Percentiles rank a stretch among this genome's conserved stretches.
These are phyloP conservation scores for Calosoma granatense DNA, from an alignment of 1,140 invertebrate genomes.

Conservation along the genomic window DNA sequence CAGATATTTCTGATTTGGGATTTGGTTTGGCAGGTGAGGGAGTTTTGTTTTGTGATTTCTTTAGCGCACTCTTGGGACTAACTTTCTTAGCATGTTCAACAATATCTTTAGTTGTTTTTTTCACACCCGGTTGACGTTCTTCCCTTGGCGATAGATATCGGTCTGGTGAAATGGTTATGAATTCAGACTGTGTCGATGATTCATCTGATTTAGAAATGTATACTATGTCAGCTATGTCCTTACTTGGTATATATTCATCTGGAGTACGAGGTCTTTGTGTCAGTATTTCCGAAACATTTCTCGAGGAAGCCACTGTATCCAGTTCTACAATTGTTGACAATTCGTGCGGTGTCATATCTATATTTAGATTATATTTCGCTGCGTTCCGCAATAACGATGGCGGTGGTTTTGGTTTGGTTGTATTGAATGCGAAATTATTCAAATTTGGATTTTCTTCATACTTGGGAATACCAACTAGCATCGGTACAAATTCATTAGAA, in stretches of 20 bases:
- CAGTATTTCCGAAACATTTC: conserved; percentile 15
- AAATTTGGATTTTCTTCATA: conserved; percentile 13
- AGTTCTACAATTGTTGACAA: conserved; percentile 55
- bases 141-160: not conserved
- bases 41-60: not conserved
- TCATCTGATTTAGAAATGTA: not conserved
- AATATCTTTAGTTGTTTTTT: not conserved
- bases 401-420: conserved; percentile 23
- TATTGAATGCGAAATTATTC: conserved; percentile 12
- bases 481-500: not conserved
- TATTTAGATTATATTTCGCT: conserved; percentile 29
- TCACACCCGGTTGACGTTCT: not conserved
- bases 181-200: not conserved
- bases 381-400: conserved; percentile 22
- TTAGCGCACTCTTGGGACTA: not conserved
- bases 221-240: not conserved
- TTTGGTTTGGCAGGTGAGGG: not conserved
- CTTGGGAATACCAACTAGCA: conserved; percentile 11
- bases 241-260: not conserved
- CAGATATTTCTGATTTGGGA: not conserved
- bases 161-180: not conserved
- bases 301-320: conserved; percentile 42
- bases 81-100: not conserved
- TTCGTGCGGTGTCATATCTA: conserved; percentile 42
- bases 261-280: not conserved